Conservation (phyloP, 2,888 invertebrate species). For the Brachyptera putata region DNA sequence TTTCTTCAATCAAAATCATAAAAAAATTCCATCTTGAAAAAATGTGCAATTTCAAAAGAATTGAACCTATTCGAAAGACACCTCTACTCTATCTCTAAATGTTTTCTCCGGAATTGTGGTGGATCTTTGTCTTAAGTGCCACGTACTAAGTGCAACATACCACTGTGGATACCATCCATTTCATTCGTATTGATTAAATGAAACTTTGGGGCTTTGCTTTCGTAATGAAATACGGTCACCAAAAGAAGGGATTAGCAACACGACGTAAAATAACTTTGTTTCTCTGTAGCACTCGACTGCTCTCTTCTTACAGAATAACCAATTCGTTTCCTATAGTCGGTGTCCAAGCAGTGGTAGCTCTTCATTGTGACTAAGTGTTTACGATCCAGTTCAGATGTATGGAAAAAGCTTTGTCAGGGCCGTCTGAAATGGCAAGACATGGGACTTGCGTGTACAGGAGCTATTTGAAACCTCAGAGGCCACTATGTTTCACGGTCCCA, state of each 20-base stretch:
- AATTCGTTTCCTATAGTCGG: no score
- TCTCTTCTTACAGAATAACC: not conserved
- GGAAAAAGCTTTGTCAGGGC: not conserved
- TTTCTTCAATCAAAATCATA: no score
- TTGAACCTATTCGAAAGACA: no score
- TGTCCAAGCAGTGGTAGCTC: not conserved
- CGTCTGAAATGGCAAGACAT: not conserved
- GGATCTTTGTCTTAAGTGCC: no score
- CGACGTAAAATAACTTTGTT: not conserved
- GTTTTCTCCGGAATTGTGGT: not conserved
- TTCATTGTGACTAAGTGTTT: conserved; percentile 1
- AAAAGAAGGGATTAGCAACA: conserved; percentile 16
- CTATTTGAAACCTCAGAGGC: conserved; percentile 2
- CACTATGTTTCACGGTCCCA: not conserved
- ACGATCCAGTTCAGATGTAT: not conserved
- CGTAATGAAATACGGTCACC: conserved; percentile 20
- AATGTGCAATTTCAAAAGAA: no score
- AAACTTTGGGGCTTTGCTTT: not conserved
- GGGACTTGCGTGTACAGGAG: not conserved
- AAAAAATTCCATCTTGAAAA: no score
- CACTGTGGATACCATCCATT: conserved; percentile 1
- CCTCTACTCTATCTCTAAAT: not conserved
- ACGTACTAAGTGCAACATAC: not conserved
- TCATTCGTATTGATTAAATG: conserved; percentile 15
- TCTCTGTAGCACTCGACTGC: not conserved